Evolutionary conservation across 2,113 vertebrate genomes (phyloP).

Genomic region (Paraplagusia blochii): DNA sequence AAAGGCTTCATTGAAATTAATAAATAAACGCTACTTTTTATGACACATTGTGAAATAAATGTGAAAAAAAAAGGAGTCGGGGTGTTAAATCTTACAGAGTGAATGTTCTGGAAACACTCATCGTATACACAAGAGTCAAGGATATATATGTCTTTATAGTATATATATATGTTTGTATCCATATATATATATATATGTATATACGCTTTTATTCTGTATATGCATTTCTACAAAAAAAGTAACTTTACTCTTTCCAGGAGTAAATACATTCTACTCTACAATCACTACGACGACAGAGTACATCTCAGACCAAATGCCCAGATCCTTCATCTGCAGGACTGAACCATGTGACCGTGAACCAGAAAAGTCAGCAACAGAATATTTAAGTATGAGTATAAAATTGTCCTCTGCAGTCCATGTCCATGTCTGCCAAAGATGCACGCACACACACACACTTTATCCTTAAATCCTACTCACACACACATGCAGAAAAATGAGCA

Average conservation of each 20-base stretch:
- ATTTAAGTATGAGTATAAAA: too few species aligned
- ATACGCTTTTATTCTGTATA: conserved; percentile 67
- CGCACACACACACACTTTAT: conserved; percentile 11
- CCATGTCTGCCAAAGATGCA: conserved; percentile 25
- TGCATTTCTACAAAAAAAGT: conserved; percentile 69
- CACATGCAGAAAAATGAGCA: conserved; percentile 42
- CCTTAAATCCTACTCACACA: conserved; percentile 15
- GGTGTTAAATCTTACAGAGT: conserved; percentile 47
- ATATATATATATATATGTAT: conserved; percentile 53
- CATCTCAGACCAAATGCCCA: conserved; percentile 68
- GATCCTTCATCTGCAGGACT: conserved; percentile 42
- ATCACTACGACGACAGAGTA: conserved; percentile 70
- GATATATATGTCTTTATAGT: conserved; percentile 42
- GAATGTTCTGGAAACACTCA: conserved; percentile 55
- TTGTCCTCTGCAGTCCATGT: conserved; percentile 12
- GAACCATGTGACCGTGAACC: conserved; percentile 37
- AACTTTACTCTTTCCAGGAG: conserved; percentile 68
- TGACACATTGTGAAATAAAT: conserved; percentile 43
- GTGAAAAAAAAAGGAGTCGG: conserved; percentile 10
- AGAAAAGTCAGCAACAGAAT: conserved; percentile 45
- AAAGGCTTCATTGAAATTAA: conserved; percentile 23
- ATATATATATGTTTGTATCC: conserved; percentile 54
- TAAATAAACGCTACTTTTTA: conserved; percentile 44
- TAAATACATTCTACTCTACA: conserved; percentile 79
- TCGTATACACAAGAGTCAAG: conserved; percentile 62